Evolutionary conservation across 2,888 invertebrate genomes (phyloP), one percentile per base, ranked within the genome.

Genomic region (Ophion ellenae): DNA sequence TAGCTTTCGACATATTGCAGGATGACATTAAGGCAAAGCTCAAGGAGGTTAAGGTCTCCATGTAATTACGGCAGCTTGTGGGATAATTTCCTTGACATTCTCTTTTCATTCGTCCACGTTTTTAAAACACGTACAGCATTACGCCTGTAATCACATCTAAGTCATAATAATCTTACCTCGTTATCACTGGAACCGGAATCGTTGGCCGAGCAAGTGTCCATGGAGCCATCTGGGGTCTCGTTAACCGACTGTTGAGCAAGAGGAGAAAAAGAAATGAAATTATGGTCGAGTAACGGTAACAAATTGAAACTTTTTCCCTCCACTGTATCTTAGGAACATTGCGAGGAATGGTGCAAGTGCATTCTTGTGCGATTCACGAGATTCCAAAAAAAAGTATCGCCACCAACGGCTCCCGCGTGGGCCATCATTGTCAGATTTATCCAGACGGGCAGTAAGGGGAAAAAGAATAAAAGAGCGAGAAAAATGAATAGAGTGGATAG

Each of bases 1-100:
- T 61, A 61, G 61, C 61, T 61, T 61, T 61, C 61, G 20, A 61
- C n/a, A 20, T 61, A 7, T 61, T 61, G n/a, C 61, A 61, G 61
- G 61, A 11, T 14, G 61, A 61, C 17, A n/a, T 61, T 61, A 61
- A 61, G 17, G 61, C 2, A 5, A n/a, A 61, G 1, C 24, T 24
- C 1, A 0, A 24, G 24, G 24, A 24, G 24, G 24, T 24, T 24
- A 24, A 24, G 24, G 24, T 24, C 24, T 24, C 24, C 24, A 24
- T 24, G 24, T 24, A 24, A 24, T 24, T 24, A 24, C 24, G 24
- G 24, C 24, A 24, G 0, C 24, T 24, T 24, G 24, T 24, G 24
- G 20, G 20, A 6, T 61, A n/a, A 17, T 61, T 61, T 61, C 61
- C 20, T 61, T n/a, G 3, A 20, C 20, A 2, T 61, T 53, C 53